A percentile compares a stretch with the other conserved stretches of the same genome.
Conservation (phyloP, 1,140 invertebrate species). For the Diachasmimorpha longicaudata region DNA sequence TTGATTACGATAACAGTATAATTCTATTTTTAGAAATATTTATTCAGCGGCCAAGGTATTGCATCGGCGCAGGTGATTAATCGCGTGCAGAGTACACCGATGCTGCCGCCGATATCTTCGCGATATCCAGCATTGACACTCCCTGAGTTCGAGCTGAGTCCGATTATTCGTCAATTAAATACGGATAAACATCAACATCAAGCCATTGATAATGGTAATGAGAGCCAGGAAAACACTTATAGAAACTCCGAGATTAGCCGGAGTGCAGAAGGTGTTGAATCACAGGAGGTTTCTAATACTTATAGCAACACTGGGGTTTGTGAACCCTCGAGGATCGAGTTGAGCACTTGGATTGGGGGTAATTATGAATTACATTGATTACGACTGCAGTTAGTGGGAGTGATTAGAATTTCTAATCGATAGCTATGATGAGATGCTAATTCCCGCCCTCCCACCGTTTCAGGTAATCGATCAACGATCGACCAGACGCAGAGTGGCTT, state of each 20-base stretch:
- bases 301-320: slow-evolving; percentile 14
- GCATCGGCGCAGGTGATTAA: slow-evolving; percentile 41
- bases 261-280: neutral
- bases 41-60: slow-evolving; percentile 46
- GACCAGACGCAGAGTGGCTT: slow-evolving; percentile 49
- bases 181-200: slow-evolving; percentile 30
- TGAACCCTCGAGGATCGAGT: slow-evolving; percentile 39
- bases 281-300: neutral
- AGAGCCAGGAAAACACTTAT: neutral
- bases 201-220: slow-evolving; percentile 22
- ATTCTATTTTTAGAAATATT: slow-evolving; percentile 46
- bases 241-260: neutral
- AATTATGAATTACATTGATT: neutral
- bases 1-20: neutral
- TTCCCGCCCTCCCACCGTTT: neutral
- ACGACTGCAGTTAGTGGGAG: no score
- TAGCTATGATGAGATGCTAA: no score
- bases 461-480: slow-evolving; percentile 46
- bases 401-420: no score
- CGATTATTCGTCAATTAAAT: slow-evolving; percentile 52
- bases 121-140: slow-evolving; percentile 50
- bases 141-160: slow-evolving; percentile 59
- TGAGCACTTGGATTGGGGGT: slow-evolving; percentile 63
- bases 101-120: slow-evolving; percentile 48
- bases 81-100: slow-evolving; percentile 57